Evolutionary conservation across 2,797 vertebrate species (phyloP), one percentile per base, ranked within the genome.

Genomic region (Rhabdomys pumilio): DNA sequence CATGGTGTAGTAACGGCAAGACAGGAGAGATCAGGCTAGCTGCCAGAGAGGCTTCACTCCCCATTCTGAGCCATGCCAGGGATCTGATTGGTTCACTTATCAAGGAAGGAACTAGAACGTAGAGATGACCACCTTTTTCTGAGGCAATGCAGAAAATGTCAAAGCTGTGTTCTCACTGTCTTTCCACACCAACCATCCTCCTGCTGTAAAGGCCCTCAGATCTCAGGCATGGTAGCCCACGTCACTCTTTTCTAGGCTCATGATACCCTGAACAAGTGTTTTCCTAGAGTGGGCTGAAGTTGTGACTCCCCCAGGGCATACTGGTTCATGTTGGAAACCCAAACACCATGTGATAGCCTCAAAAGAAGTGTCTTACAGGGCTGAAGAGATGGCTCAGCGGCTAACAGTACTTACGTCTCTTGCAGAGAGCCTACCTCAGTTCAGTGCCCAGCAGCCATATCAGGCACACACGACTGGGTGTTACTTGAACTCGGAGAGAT

Each of bases 81-180:
- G n/a, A 19, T 0, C 10, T 13, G 11, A 26, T 41, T 17, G 20
- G 34, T 20, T 50, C 44, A 3, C 4, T 7, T 6, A 44, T 13
- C 0, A 0, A 59, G 38, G 20, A 34, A 24, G 69, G 5, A 83
- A 22, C 26, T 0, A 41, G 67, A 50, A 26, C 2, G 1, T 26
- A 47, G 55, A 84, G n/a, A 73, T 17, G 0, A 31, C 20, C 1
- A 31, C 13, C 22, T 59, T 24, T 9, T n/a, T n/a, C 47, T 24
- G 2, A 26, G 3, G n/a, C 6, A 6, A 61, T 4, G 0, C 34
- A 2, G 41, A 41, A 15, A 31, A 24, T 1, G 26, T 5, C 61
- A 34, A 19, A 86, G 34, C 24, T 73, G 12, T 31, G 2, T 38
- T 4, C 24, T 41, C 34, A 7, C 12, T 41, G 3, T 19, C 22